Conservation (phyloP, 2,797 vertebrate genomes). For the Todus mexicanus region DNA sequence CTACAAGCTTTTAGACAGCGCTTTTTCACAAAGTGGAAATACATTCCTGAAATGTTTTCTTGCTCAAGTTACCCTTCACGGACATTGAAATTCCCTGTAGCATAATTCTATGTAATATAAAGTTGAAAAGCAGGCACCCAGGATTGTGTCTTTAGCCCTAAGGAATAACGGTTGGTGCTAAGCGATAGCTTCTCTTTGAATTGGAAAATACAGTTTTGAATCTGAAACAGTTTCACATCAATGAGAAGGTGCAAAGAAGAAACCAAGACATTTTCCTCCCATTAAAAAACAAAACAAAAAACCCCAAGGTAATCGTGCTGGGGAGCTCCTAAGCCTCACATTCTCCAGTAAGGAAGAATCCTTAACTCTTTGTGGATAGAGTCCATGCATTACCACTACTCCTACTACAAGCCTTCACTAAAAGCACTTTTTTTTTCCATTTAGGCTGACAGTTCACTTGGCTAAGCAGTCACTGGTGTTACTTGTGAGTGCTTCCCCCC, state of each 20-base stretch:
- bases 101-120: background rate
- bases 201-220: background rate
- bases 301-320: background rate
- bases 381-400: background rate
- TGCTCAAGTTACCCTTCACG: background rate
- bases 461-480: background rate
- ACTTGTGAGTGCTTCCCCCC: background rate
- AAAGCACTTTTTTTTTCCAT: background rate
- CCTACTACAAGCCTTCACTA: background rate
- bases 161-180: background rate
- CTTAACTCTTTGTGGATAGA: background rate
- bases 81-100: background rate
- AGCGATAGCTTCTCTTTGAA: background rate
- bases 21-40: background rate
- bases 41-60: background rate
- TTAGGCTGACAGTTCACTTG: background rate
- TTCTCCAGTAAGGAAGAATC: background rate
- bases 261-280: background rate
- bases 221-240: background rate
- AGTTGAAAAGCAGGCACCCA: background rate
- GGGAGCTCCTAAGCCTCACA: background rate
- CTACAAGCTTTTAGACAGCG: background rate
- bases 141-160: background rate
- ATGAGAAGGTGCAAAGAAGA: background rate
- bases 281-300: background rate